Conservation (phyloP, 2,113 vertebrate genomes). For the Dasypus novemcinctus region DNA sequence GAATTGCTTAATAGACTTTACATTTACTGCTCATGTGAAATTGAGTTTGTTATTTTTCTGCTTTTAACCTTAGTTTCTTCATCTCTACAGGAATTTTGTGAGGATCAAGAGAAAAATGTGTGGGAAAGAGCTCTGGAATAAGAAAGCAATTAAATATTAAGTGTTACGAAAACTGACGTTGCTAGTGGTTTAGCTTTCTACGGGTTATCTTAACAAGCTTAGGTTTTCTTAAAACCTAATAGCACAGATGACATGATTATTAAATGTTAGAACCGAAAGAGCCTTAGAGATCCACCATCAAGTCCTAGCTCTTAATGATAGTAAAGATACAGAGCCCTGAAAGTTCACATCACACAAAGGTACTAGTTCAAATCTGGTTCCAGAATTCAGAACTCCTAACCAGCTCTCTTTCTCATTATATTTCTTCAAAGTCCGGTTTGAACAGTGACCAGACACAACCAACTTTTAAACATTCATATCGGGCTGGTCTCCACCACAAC, state of each 20-base stretch:
- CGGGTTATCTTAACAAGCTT: not conserved
- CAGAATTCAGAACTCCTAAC: not conserved
- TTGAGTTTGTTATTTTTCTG: not conserved
- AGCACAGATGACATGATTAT: not conserved
- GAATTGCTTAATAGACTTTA: not conserved
- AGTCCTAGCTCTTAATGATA: not conserved
- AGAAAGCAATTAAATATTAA: not conserved
- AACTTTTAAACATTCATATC: not conserved
- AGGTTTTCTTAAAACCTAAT: not conserved
- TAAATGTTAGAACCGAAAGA: not conserved
- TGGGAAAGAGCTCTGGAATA: slow-evolving; percentile 1
- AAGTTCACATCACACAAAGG: not conserved
- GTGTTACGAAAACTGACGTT: not conserved
- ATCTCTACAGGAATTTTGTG: not conserved
- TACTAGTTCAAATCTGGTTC: not conserved
- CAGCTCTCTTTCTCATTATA: not conserved
- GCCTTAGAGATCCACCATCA: not conserved
- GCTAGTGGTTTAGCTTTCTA: not conserved
- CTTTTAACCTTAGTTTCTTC: not conserved
- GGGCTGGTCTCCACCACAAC: not conserved
- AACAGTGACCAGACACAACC: not conserved
- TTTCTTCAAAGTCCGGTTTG: not conserved
- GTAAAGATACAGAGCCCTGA: not conserved
- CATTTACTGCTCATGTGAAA: not conserved
- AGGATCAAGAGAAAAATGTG: not conserved